Evolutionary conservation across 2,888 invertebrate species (phyloP).

Genomic region (Heliconius hortense): DNA sequence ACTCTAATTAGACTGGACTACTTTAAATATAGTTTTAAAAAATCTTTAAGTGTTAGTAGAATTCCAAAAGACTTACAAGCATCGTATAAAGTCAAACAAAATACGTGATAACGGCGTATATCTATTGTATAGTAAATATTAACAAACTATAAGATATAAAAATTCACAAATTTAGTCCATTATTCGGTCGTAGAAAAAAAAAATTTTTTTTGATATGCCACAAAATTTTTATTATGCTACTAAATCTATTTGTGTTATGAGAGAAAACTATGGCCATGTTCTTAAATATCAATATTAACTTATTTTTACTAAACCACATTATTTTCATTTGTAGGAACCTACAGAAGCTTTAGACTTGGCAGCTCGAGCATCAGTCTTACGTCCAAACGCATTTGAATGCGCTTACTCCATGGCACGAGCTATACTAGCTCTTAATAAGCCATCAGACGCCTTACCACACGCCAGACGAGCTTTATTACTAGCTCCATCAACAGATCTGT

Average conservation of each 20-base stretch:
- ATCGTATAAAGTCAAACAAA: too few species aligned
- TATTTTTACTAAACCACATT: not conserved
- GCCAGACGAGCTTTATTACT: slow-evolving; percentile 89
- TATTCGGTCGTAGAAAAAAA: too few species aligned
- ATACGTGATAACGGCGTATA: too few species aligned
- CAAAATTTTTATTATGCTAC: too few species aligned
- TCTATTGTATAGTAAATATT: too few species aligned
- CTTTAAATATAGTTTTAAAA: too few species aligned
- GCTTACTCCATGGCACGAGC: slow-evolving; percentile 96
- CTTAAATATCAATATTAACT: not conserved
- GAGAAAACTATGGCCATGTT: not conserved
- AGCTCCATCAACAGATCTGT: slow-evolving; percentile 87
- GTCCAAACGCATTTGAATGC: slow-evolving; percentile 95
- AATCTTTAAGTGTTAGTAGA: too few species aligned
- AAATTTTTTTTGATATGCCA: too few species aligned
- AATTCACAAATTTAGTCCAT: too few species aligned
- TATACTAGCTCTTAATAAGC: slow-evolving; percentile 87
- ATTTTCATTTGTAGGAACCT: slow-evolving; percentile 83
- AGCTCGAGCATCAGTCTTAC: slow-evolving; percentile 90
- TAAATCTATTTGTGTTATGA: not conserved
- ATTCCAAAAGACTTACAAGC: too few species aligned
- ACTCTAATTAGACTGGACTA: too few species aligned
- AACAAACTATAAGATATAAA: too few species aligned
- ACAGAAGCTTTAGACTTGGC: slow-evolving; percentile 94
- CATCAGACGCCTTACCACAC: slow-evolving; percentile 90